Evolutionary conservation across 1,140 invertebrate genomes (phyloP).

Genomic region (Macrobrachium nipponense): DNA sequence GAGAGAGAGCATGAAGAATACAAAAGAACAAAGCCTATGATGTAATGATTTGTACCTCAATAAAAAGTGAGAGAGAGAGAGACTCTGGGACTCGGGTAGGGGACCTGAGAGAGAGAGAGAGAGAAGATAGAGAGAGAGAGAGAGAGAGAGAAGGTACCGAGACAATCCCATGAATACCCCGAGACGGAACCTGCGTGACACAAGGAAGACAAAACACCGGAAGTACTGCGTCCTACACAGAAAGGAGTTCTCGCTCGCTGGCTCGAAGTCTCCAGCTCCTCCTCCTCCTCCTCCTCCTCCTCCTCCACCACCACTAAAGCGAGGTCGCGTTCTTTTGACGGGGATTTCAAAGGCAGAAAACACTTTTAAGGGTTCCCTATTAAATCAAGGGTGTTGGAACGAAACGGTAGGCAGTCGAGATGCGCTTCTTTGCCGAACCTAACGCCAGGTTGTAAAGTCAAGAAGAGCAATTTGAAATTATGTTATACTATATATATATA

Average conservation of each 20-base stretch:
- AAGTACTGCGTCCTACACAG: neutral
- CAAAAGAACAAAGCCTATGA: neutral
- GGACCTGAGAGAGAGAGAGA: neutral
- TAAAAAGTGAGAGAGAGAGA: neutral
- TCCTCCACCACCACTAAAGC: too few species aligned
- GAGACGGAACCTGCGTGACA: neutral
- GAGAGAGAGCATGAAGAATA: neutral
- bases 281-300: too few species aligned
- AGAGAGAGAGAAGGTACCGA: neutral
- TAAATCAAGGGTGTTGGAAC: neutral
- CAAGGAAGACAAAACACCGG: neutral
- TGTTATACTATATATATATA: neutral
- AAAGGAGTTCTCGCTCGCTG: neutral
- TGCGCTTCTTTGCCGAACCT: too few species aligned
- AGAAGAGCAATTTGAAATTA: too few species aligned
- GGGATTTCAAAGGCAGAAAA: neutral
- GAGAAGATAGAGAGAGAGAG: conserved; percentile 20
- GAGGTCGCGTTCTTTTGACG: neutral
- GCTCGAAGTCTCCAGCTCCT: too few species aligned
- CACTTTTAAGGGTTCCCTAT: neutral
- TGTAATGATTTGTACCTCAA: neutral
- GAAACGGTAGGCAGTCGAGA: too few species aligned
- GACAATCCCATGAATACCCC: neutral
- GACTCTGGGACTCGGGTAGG: neutral
- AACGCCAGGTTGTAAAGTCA: too few species aligned